Conservation (phyloP, 1,140 invertebrate genomes). For the Drosophila prosaltans region DNA sequence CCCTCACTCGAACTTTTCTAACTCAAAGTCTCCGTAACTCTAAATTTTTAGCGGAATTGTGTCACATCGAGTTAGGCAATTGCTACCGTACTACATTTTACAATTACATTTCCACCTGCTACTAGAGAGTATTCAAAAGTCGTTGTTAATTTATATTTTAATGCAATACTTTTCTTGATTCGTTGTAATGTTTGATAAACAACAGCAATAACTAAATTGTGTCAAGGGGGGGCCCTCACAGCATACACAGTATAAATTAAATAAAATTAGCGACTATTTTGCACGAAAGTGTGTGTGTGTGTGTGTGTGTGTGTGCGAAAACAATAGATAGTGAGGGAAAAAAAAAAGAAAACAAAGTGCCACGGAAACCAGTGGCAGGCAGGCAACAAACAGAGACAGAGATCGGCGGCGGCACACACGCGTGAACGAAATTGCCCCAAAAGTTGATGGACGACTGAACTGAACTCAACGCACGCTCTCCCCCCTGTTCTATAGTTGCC, state of each 20-base stretch:
- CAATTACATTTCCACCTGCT: no score
- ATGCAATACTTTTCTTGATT: slow-evolving; percentile 54
- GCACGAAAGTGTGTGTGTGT: slow-evolving; percentile 52
- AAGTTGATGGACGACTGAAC: slow-evolving; percentile 48
- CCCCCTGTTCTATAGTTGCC: slow-evolving; percentile 56
- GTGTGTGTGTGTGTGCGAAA: slow-evolving; percentile 34
- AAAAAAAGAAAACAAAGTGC: background rate
- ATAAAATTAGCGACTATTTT: slow-evolving; percentile 78
- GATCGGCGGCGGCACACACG: slow-evolving; percentile 32
- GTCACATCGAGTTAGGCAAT: no score
- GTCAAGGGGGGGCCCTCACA: slow-evolving; percentile 64
- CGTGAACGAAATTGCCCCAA: slow-evolving; percentile 52
- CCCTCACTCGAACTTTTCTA: no score
- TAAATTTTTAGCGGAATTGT: no score
- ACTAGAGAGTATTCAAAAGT: background rate
- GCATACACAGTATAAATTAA: slow-evolving; percentile 67
- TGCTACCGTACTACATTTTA: no score
- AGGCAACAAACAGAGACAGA: background rate
- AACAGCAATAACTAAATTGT: slow-evolving; percentile 65
- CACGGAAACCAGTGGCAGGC: background rate
- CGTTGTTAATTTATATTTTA: background rate
- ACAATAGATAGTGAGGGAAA: slow-evolving; percentile 28
- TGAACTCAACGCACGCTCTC: slow-evolving; percentile 1
- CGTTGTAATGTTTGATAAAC: slow-evolving; percentile 73
- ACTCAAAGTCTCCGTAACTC: no score